Conservation (phyloP, 1,140 invertebrate genomes). For the Macrocentrus cingulum region DNA sequence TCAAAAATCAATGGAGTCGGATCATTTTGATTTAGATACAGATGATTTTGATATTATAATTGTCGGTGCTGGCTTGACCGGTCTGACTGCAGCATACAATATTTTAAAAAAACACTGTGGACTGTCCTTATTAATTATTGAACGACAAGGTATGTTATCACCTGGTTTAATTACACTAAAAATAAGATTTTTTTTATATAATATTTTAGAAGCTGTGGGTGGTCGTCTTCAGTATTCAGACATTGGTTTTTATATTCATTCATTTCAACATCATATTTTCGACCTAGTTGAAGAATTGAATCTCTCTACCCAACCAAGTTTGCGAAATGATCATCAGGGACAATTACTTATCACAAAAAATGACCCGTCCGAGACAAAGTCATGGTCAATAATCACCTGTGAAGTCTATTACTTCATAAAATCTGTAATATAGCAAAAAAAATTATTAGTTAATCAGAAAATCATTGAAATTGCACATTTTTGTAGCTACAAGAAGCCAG, state of each 20-base stretch:
- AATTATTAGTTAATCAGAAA: too few species aligned
- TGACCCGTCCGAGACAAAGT: neutral
- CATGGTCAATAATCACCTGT: conserved; percentile 26
- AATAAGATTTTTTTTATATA: neutral
- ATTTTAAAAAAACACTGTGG: conserved; percentile 30
- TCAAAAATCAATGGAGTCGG: neutral
- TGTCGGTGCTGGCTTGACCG: conserved; percentile 40
- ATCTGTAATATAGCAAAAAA: conserved; percentile 30
- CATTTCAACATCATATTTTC: conserved; percentile 31
- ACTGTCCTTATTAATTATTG: conserved; percentile 37
- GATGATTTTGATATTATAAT: conserved; percentile 41
- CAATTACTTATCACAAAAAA: conserved; percentile 25
- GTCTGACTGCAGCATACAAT: conserved; percentile 38
- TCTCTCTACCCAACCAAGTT: conserved; percentile 3
- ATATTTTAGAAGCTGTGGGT: conserved; percentile 32
- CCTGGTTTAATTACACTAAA: neutral
- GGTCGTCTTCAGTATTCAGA: conserved; percentile 27
- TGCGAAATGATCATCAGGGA: neutral
- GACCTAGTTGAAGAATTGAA: conserved; percentile 22
- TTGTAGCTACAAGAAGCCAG: conserved; percentile 31
- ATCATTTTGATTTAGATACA: conserved; percentile 19
- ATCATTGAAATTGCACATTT: too few species aligned
- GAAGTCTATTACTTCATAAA: conserved; percentile 37
- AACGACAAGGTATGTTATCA: conserved; percentile 30
- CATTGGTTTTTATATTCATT: conserved; percentile 30